Evolutionary conservation across 64 coral and sea anemone species (phyloP), one percentile per base, ranked within the genome.

Genomic region (Stichodactyla mertensii): DNA sequence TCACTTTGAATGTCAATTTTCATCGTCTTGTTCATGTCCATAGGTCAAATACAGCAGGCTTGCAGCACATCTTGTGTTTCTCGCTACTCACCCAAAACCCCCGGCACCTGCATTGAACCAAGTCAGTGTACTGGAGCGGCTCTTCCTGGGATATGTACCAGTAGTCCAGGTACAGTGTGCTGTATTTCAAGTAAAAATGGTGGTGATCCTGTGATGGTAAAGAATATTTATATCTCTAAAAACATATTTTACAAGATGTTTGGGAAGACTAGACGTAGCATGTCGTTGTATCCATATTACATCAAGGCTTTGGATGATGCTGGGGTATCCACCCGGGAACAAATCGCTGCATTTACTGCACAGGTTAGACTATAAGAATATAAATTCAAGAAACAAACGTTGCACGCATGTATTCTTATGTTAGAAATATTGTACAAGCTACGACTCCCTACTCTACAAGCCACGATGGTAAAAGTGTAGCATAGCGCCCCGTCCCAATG

Each of bases 281-380:
- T 56, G 14, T 77, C 88, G 20, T 57, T 89, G 60, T 89, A 69
- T 52, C 88, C 88, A 16, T 89, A 82, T 70, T 82, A 82, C 19
- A 56, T 89, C 56, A 27, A 89, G 80, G 88, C 88, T n/a, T 54
- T 89, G 79, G 54, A 62, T 82, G 52, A 36, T 19, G 88, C 79
- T 71, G 45, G 55, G 20, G 83, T 89, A 18, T 51, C 61, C 5
- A 70, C 52, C 0, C 79, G 31, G n/a, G 55, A 54, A 20, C 27
- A 89, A 71, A 83, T 89, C 54, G 88, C 88, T 31, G 88, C 88
- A 18, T 89, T 89, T 16, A 82, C 80, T 36, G 79, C 88, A 26
- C 88, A 89, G 53, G 87, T 89, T 58, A 69, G 59, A 61, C 8
- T 16, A 15, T 12, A 15, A 16, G 7, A 9, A 61, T 13, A 61